Percentiles rank a stretch among this genome's conserved stretches.
Evolutionary conservation across 1,140 invertebrate species (phyloP).

Genomic region (Tetramorium parvispinum): DNA sequence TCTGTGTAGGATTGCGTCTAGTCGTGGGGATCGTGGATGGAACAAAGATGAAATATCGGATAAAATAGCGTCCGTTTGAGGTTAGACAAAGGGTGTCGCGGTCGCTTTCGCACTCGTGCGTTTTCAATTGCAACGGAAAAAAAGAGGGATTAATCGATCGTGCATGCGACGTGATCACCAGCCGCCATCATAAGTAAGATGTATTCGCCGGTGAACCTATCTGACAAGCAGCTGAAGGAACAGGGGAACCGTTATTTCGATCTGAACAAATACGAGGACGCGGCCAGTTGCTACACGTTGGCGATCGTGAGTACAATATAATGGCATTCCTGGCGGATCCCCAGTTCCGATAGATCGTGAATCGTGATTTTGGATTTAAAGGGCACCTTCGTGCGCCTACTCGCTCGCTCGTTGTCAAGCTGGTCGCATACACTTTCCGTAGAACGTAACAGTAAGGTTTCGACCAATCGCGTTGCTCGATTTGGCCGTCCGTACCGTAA

Average conservation of each 20-base stretch:
- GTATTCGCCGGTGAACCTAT: constrained; percentile 93
- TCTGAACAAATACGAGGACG: constrained; percentile 96
- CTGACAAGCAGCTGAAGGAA: constrained; percentile 96
- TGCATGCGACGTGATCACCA: constrained; percentile 16
- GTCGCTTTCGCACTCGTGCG: not conserved
- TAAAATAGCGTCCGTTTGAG: constrained; percentile 46
- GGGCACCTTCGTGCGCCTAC: not conserved
- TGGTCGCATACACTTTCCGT: too few species aligned
- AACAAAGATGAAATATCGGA: constrained; percentile 36
- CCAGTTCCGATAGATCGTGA: not conserved
- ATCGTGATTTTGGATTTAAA: not conserved
- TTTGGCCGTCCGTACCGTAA: too few species aligned
- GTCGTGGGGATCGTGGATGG: not conserved
- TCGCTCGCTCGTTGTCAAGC: constrained; percentile 15
- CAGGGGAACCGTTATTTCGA: constrained; percentile 97
- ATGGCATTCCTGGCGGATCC: not conserved
- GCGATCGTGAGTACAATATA: constrained; percentile 96
- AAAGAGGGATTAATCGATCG: not conserved
- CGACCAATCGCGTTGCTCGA: too few species aligned
- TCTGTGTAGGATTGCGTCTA: not conserved
- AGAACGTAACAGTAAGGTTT: too few species aligned
- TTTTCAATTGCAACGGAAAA: not conserved
- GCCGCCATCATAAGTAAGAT: constrained; percentile 90
- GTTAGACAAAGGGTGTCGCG: constrained; percentile 26
- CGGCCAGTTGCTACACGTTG: constrained; percentile 96